phyloP scores from a whole-genome alignment of 2,888 invertebrate species.

The Diloba caeruleocephala region DNA sequence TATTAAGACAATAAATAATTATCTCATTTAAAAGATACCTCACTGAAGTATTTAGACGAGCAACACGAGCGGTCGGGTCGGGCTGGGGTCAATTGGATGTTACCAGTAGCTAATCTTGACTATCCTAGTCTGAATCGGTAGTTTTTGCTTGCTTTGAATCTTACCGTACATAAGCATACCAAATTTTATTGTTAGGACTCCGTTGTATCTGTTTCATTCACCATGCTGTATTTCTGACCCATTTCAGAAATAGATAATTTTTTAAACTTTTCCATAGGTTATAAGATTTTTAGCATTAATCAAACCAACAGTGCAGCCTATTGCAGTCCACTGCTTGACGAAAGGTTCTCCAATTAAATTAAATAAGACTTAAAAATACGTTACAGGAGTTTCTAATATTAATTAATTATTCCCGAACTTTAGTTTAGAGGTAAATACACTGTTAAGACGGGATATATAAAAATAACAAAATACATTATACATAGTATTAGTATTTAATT shows the following conservation, averaged over 20 bases:
- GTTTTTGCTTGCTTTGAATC: slow-evolving; percentile 6
- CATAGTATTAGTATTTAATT: too few species aligned
- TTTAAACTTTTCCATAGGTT: not conserved
- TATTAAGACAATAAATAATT: slow-evolving; percentile 22
- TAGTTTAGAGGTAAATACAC: not conserved
- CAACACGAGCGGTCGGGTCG: slow-evolving; percentile 32
- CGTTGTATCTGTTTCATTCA: not conserved
- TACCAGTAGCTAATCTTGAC: slow-evolving; percentile 41
- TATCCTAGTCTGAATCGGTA: slow-evolving; percentile 19
- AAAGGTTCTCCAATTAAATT: too few species aligned
- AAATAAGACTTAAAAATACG: slow-evolving; percentile 3
- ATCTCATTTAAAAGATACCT: slow-evolving; percentile 34
- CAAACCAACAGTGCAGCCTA: too few species aligned
- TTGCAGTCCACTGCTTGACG: too few species aligned
- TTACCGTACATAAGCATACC: not conserved
- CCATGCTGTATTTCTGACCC: not conserved
- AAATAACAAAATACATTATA: too few species aligned
- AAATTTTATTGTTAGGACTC: not conserved
- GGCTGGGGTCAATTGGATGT: slow-evolving; percentile 44
- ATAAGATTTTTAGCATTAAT: not conserved
- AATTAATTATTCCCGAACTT: slow-evolving; percentile 19
- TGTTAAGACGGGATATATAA: too few species aligned
- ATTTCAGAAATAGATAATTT: not conserved
- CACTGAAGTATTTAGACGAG: slow-evolving; percentile 37
- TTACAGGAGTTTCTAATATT: slow-evolving; percentile 18